Evolutionary conservation across 2,888 invertebrate genomes (phyloP), one percentile per base, ranked within the genome.

Genomic region (Aphidoletes aphidimyza): DNA sequence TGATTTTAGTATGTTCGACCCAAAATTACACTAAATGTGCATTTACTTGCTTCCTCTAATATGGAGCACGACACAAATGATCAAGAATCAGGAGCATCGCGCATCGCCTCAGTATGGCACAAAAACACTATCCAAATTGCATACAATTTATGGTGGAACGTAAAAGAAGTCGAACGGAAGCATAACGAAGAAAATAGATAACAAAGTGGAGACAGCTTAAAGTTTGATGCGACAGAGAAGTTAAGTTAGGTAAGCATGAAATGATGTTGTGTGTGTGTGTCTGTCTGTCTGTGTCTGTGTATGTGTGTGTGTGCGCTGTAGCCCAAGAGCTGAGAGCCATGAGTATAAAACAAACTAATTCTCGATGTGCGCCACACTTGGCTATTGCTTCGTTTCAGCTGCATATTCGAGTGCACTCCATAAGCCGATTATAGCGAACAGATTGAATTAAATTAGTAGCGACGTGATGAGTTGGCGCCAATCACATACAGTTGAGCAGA

Each of bases 371-470:
- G 5, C n/a, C 54, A 54, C 54, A 54, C 1, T 26, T n/a, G n/a
- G n/a, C n/a, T n/a, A n/a, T n/a, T n/a, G n/a, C n/a, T n/a, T n/a
- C n/a, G n/a, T n/a, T n/a, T n/a, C n/a, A n/a, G 69, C 69, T 69
- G 69, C 69, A 69, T 69, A 69, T 69, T 69, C 30, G 69, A 69
- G 69, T 81, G 36, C 37, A 36, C 37, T 81, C 81, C 37, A 37
- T 81, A 81, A 81, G 39, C 81, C 37, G 81, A 81, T 81, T 81
- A 81, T 81, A 81, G 81, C 81, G n/a, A 81, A 37, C 81, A 81
- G 81, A 81, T 81, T 37, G 81, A 81, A 81, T 81, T 37, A 37
- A 81, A 81, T 81, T 81, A 37, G 81, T 81, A 37, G 81, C 81
- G 22, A 81, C 36, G n/a, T 81, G 81, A 81, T 81, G 81, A 81